phyloP scores from a whole-genome alignment of 2,888 invertebrate genomes.

The Chironomus tentans region DNA sequence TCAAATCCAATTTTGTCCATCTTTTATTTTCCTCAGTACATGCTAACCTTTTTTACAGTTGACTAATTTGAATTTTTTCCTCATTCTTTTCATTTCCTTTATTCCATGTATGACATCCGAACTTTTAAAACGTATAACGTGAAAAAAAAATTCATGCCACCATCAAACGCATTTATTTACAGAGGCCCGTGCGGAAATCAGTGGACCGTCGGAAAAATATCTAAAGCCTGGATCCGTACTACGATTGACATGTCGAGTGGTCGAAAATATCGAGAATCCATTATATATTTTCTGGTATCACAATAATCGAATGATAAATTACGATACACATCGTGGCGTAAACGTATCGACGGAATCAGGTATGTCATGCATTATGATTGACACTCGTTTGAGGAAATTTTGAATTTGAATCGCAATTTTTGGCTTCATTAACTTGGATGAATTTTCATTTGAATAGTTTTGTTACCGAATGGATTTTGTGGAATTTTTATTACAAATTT shows the following conservation, averaged over 20 bases:
- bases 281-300: constrained; percentile 71
- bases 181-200: constrained; percentile 71
- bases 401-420: no score
- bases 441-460: no score
- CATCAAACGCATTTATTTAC: constrained; percentile 36
- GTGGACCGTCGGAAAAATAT: constrained; percentile 70
- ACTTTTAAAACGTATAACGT: no score
- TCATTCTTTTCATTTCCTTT: no score
- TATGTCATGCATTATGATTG: not conserved
- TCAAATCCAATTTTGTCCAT: not conserved
- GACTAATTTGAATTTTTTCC: not conserved
- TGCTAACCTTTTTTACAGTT: not conserved
- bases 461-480: no score
- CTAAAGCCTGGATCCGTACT: constrained; percentile 74
- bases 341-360: constrained; percentile 60
- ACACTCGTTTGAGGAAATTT: not conserved
- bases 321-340: constrained; percentile 65
- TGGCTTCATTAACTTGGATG: no score
- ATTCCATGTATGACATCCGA: no score
- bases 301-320: constrained; percentile 76
- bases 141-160: no score
- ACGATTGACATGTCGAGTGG: constrained; percentile 63
- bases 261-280: constrained; percentile 66
- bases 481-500: no score
- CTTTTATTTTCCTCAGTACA: not conserved